Evolutionary conservation across 2,113 vertebrate species (phyloP), one percentile per base, ranked within the genome.

Genomic region (Probosciger aterrimus): DNA sequence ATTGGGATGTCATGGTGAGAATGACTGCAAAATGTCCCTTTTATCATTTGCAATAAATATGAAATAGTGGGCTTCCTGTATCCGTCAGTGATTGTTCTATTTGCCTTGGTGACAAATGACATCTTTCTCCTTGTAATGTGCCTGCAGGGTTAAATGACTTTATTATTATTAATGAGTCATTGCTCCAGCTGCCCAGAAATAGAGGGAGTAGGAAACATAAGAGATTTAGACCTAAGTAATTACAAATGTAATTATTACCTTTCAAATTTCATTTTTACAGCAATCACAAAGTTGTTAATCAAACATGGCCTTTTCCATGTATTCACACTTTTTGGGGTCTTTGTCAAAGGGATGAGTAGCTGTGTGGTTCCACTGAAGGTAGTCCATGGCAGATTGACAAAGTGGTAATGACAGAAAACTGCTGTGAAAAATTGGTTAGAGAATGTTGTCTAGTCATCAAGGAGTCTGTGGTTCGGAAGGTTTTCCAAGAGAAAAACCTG

Each of bases 151-250:
- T 98, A 98, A 99, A 98, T 98, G 97, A 98, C 96, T 97, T 98
- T 98, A 98, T 98, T 98, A 98, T 98, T 99, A 98, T 98, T 98
- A 98, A 99, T 99, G 98, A 98, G 86, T 95, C 92, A 90, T 90
- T 97, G 87, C 74, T 96, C 80, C 95, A 95, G 90, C 94, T 96
- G 96, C 92, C 92, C 89, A 92, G 95, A 87, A 97, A 95, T 71
- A 88, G 89, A 77, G 65, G 87, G 95, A 97, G 97, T 68, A 95
- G 94, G 95, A 96, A 94, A 95, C 93, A 92, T 91, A 97, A 95
- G 97, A 97, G 97, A 97, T 98, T 98, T 98, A 98, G 98, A 96
- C 98, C 97, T 96, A 91, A 96, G 97, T 98, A 98, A 99, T 98
- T 98, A 98, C 97, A 98, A 98, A 98, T 91, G 97, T 98, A 98